Percentiles rank a stretch among this genome's conserved stretches.
Conservation (phyloP, 2,113 vertebrate genomes). For the Nettapus auritus region DNA sequence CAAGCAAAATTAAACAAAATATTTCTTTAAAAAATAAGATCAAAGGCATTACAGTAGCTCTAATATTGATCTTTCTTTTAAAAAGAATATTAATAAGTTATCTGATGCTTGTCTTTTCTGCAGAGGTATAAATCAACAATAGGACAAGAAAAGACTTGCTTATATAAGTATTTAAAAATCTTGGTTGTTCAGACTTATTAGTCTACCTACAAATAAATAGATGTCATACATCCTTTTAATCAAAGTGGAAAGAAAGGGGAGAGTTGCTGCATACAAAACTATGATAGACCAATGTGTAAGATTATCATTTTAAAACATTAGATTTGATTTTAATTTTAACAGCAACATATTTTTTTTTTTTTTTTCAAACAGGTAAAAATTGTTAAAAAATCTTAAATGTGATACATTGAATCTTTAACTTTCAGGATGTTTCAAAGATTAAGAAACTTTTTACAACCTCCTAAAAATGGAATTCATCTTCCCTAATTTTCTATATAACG, state of each 20-base stretch:
- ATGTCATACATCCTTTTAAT: no score
- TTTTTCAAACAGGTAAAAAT: no score
- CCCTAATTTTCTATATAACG: not conserved
- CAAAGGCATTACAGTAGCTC: not conserved
- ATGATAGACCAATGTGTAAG: no score
- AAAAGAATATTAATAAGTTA: not conserved
- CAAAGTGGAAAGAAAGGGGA: no score
- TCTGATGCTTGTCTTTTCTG: not conserved
- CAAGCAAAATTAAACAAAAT: not conserved
- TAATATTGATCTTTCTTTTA: not conserved
- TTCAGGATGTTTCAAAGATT: no score
- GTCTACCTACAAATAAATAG: no score
- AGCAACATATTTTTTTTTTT: not conserved
- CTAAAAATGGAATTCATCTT: not conserved
- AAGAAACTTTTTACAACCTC: not conserved
- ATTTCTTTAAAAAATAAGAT: not conserved
- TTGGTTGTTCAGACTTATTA: no score
- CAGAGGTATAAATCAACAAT: not conserved
- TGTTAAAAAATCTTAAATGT: no score
- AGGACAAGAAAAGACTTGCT: not conserved
- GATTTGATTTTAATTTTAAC: no score
- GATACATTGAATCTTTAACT: not conserved
- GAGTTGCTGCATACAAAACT: no score
- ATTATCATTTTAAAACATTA: no score
- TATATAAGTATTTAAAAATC: not conserved